Evolutionary conservation across 2,888 invertebrate species (phyloP), one percentile per base, ranked within the genome.

Genomic region (Aspidiotus rigidus): DNA sequence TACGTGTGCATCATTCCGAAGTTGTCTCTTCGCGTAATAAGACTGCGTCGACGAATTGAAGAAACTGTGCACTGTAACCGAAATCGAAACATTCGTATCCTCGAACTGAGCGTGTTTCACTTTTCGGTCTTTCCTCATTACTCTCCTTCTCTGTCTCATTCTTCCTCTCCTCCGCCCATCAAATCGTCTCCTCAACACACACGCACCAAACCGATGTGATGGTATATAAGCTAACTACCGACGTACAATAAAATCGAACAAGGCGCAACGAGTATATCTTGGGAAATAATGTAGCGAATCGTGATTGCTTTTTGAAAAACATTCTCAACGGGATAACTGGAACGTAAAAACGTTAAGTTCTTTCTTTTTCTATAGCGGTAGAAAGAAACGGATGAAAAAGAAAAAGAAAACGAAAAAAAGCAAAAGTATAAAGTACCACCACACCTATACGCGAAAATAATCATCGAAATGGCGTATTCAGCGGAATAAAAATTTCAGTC

Each of bases 271-370:
- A 17, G n/a, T 15, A 11, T 49, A 49, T 5, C 40, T 62, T 17
- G 17, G 62, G 62, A 42, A 62, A 62, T 62, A 62, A 62, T 62
- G 62, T 62, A 62, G 42, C 62, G 62, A 17, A 62, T 62, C 62
- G 62, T 62, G 62, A 62, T 62, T 62, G 62, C 62, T 62, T 62
- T 62, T 62, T 62, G 62, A 62, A 57, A 57, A 62, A 62, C 62
- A 62, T 62, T 62, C 42, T 62, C 62, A 62, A 42, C 42, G 62
- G 44, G 42, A 62, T 40, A 42, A 62, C 62, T 62, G 62, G 42
- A 41, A 62, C 62, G 62, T 62, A 62, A 62, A 62, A 62, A 62
- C 62, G 62, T 62, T 62, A 62, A 62, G 62, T 62, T 62, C 42
- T 62, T 42, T 42, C 42, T 60, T 17, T 15, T 60, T 40, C 16